These are phyloP conservation scores for Pygmarrhopalites habei DNA, from an alignment of 1,140 invertebrate genomes.

Conservation along the genomic window DNA sequence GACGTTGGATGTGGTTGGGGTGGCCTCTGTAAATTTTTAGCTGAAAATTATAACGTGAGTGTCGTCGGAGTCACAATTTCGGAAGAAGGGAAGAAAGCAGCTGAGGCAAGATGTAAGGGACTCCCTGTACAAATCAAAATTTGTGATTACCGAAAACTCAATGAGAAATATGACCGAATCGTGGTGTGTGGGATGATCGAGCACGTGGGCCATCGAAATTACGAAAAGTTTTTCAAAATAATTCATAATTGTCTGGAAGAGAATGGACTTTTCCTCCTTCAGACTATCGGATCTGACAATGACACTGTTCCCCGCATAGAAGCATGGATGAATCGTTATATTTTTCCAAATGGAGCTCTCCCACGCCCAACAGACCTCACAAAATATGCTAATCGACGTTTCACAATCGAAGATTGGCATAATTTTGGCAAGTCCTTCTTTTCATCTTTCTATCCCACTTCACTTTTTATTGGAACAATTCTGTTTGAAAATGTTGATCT, in stretches of 20 bases:
- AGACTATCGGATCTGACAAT: constrained; percentile 12
- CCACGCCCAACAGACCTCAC: constrained; percentile 3
- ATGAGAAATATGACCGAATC: constrained; percentile 24
- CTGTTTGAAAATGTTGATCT: no score
- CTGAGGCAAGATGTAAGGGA: constrained; percentile 11
- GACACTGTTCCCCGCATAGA: not conserved
- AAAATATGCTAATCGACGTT: not conserved
- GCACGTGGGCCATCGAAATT: constrained; percentile 26
- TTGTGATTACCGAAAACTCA: constrained; percentile 9
- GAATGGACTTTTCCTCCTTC: constrained; percentile 25
- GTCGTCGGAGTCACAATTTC: constrained; percentile 35
- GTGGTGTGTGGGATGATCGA: constrained; percentile 27
- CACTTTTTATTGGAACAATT: no score
- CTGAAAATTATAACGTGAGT: constrained; percentile 30
- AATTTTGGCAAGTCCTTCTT: no score
- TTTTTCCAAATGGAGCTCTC: constrained; percentile 19
- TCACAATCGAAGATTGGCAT: constrained; percentile 20
- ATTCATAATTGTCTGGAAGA: constrained; percentile 16
- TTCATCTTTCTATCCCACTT: no score
- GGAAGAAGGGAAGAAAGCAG: constrained; percentile 24
- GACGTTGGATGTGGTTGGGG: constrained; percentile 26
- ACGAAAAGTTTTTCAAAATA: constrained; percentile 15
- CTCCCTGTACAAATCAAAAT: constrained; percentile 31
- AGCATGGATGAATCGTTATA: constrained; percentile 17
- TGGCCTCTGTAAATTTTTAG: constrained; percentile 33